Conservation (phyloP, 2,888 invertebrate species). For the Sphaerophoria rueppellii region DNA sequence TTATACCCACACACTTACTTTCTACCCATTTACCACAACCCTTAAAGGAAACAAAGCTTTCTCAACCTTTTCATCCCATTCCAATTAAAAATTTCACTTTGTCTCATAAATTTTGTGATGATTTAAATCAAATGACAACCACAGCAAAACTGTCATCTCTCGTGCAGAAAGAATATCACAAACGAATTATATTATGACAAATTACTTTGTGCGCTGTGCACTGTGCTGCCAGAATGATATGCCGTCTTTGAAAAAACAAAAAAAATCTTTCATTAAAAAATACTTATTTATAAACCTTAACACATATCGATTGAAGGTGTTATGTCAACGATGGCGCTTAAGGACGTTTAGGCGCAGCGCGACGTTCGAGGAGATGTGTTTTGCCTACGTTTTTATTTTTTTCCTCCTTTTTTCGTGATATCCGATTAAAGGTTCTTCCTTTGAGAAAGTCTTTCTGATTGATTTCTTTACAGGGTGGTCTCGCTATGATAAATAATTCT, state of each 20-base stretch:
- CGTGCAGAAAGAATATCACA: constrained; percentile 15
- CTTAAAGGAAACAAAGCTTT: neutral
- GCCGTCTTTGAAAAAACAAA: constrained; percentile 3
- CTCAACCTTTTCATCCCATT: neutral
- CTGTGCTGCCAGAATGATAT: constrained; percentile 12
- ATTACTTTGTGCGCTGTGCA: constrained; percentile 34
- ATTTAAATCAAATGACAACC: constrained; percentile 8
- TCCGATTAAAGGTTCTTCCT: constrained; percentile 43
- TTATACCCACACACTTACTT: too few species aligned
- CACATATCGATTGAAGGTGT: constrained; percentile 42
- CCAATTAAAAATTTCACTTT: neutral
- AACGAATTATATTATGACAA: constrained; percentile 60
- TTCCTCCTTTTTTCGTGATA: neutral
- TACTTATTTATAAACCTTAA: constrained; percentile 53
- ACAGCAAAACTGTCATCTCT: constrained; percentile 41
- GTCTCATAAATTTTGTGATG: neutral
- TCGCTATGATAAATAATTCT: neutral
- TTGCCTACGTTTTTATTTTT: constrained; percentile 11
- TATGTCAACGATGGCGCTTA: constrained; percentile 6
- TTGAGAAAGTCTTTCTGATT: constrained; percentile 23
- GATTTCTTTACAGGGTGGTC: constrained; percentile 3
- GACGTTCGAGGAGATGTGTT: too few species aligned
- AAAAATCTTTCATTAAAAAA: constrained; percentile 53
- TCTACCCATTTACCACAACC: neutral
- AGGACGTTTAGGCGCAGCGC: neutral